Percentiles rank a stretch among this genome's conserved stretches.
Evolutionary conservation across 1,140 invertebrate species (phyloP).

Genomic region (Drosophila athabasca): DNA sequence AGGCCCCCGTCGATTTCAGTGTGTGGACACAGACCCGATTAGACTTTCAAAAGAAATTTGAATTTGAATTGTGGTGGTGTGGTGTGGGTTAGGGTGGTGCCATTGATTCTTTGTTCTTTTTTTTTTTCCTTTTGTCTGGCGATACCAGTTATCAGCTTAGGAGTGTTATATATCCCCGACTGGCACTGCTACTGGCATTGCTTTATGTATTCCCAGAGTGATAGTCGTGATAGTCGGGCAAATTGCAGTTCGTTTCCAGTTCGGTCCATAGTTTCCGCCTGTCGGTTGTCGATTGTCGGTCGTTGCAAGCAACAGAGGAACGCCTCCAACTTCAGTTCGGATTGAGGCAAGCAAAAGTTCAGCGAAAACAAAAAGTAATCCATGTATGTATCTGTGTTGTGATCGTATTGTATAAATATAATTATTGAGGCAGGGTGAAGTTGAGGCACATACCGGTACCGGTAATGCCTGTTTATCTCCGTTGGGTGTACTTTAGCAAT

Average conservation of each 20-base stretch:
- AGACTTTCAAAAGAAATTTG: conserved; percentile 33
- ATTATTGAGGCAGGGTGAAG: conserved; percentile 28
- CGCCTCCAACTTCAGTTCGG: conserved; percentile 20
- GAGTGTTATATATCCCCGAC: neutral
- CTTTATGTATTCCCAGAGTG: conserved; percentile 16
- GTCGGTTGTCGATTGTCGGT: too few relatives aligned
- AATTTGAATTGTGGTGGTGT: neutral
- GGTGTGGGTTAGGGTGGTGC: neutral
- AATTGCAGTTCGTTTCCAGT: conserved; percentile 18
- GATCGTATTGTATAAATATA: neutral
- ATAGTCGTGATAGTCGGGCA: conserved; percentile 14
- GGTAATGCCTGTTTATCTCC: conserved; percentile 23
- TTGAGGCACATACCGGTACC: conserved; percentile 15
- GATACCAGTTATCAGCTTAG: conserved; percentile 65
- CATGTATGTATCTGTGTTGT: neutral
- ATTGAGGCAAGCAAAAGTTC: conserved; percentile 21
- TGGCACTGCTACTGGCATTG: conserved; percentile 21
- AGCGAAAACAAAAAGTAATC: conserved; percentile 17
- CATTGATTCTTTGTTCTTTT: conserved; percentile 34
- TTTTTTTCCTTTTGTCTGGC: conserved; percentile 11
- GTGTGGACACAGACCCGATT: conserved; percentile 41
- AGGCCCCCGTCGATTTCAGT: neutral
- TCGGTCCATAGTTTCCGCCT: conserved; percentile 16
- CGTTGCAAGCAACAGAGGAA: conserved; percentile 5
- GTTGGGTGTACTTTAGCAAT: conserved; percentile 15